phyloP scores from a whole-genome alignment of 2,113 vertebrate species.

The Felis chaus region DNA sequence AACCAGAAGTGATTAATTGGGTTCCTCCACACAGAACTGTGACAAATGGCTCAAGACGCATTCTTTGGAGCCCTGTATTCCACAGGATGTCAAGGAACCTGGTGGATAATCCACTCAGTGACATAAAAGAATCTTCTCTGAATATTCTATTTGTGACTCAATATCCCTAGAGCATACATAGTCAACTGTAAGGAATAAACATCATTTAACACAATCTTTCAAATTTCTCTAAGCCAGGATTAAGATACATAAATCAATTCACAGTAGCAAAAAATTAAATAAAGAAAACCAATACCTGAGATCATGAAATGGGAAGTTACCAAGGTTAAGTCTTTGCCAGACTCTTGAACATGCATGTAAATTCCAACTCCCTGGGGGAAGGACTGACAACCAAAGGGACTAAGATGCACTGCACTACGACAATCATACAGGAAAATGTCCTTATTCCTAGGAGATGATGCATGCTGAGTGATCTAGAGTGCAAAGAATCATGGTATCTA shows the following conservation, averaged over 20 bases:
- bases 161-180: background rate
- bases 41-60: background rate
- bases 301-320: background rate
- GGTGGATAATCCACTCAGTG: background rate
- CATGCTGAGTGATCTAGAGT: background rate
- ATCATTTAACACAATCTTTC: background rate
- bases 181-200: background rate
- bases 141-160: background rate
- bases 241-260: background rate
- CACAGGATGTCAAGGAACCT: background rate
- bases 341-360: background rate
- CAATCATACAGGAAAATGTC: background rate
- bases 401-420: background rate
- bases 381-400: background rate
- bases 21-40: background rate
- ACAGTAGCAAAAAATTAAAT: background rate
- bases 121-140: background rate
- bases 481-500: background rate
- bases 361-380: background rate
- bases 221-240: constrained; percentile 4
- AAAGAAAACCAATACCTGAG: background rate
- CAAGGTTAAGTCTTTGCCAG: background rate
- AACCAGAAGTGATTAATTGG: background rate
- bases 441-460: background rate
- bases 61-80: background rate